A percentile compares a stretch with the other conserved stretches of the same genome.
Conservation (phyloP, 2,797 vertebrate genomes). For the Forpus xanthops region DNA sequence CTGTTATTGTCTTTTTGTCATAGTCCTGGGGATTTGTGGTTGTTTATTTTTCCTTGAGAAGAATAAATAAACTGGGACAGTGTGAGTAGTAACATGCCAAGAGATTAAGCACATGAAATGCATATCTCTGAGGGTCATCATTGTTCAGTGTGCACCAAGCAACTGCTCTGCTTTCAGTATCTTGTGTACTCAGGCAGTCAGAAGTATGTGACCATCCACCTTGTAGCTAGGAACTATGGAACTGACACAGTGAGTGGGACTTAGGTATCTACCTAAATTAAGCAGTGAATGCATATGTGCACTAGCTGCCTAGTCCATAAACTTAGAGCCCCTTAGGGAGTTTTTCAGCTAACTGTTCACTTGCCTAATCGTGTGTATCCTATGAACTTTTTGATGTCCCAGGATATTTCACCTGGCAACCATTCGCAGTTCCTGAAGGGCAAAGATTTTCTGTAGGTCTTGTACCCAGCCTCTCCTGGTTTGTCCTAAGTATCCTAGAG, state of each 20-base stretch:
- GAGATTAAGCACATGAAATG: neutral
- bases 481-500: neutral
- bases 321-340: neutral
- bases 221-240: neutral
- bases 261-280: neutral
- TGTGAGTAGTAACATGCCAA: neutral
- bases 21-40: neutral
- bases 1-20: neutral
- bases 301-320: neutral
- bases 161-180: neutral
- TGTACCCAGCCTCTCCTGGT: neutral
- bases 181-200: neutral
- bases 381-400: neutral
- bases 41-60: neutral
- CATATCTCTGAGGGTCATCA: neutral
- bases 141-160: neutral
- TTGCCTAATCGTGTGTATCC: neutral
- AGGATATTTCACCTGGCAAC: neutral
- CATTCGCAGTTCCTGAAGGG: neutral
- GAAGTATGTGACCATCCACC: neutral
- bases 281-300: neutral
- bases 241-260: neutral
- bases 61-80: neutral
- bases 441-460: neutral
- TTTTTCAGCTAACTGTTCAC: neutral